These are phyloP conservation scores for Beroe forskalii DNA, from an alignment of 37 sponge, comb jelly and placozoan genomes.

Conservation along the genomic window DNA sequence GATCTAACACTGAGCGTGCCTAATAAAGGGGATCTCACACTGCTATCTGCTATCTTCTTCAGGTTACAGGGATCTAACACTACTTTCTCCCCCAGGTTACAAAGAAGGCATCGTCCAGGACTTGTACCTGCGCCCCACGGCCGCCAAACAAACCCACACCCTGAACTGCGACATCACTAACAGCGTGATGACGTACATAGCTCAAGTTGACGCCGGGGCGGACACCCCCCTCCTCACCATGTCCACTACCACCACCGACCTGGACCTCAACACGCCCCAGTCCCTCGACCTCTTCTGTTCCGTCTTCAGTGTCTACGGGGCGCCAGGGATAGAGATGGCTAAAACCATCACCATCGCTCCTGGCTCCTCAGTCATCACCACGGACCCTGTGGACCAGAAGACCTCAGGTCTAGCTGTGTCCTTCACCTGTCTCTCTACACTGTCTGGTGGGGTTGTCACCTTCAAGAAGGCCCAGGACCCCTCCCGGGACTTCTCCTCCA, in stretches of 20 bases:
- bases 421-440: neutral
- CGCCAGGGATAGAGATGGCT: neutral
- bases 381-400: neutral
- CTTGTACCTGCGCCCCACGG: neutral
- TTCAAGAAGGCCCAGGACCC: conserved; percentile 14
- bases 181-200: neutral
- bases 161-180: neutral
- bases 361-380: neutral
- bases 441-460: neutral
- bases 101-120: neutral
- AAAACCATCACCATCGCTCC: neutral
- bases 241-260: neutral
- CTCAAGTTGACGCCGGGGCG: neutral
- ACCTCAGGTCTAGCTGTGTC: neutral
- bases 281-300: neutral
- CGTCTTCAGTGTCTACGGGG: neutral
- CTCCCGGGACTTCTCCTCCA: neutral
- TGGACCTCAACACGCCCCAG: neutral
- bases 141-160: neutral
- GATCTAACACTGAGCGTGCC: too few relatives aligned
- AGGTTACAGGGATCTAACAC: too few relatives aligned
- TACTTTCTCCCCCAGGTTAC: neutral
- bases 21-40: too few relatives aligned
- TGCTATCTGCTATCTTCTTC: too few relatives aligned
- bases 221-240: neutral